Conservation (phyloP, 2,113 vertebrate genomes). For the Campylorhamphus procurvoides region DNA sequence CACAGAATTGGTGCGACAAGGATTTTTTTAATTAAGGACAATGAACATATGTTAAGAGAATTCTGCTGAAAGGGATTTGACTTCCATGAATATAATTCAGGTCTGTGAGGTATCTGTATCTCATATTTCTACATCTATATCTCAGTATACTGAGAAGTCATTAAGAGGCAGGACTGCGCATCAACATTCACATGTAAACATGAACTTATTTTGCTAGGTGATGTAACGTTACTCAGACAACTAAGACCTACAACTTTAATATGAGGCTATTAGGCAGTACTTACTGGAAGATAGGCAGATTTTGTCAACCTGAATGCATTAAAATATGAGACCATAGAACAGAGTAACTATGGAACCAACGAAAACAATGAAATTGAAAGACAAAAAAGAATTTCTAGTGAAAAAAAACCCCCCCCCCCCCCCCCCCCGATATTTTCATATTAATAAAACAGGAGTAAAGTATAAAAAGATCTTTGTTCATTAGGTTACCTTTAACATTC, state of each 20-base stretch:
- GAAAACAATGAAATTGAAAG: not conserved
- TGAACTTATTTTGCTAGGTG: not conserved
- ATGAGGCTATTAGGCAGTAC: not conserved
- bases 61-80: not conserved
- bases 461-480: not conserved
- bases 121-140: not conserved
- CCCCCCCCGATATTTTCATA: not conserved
- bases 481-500: constrained; percentile 1
- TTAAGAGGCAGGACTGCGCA: not conserved
- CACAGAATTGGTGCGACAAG: not conserved
- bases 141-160: not conserved
- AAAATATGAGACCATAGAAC: not conserved
- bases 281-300: not conserved
- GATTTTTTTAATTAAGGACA: not conserved
- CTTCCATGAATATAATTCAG: not conserved
- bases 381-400: not conserved
- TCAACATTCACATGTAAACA: not conserved
- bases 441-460: not conserved
- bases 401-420: not conserved
- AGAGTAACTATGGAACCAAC: not conserved
- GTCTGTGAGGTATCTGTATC: not conserved
- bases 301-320: not conserved
- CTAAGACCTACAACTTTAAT: not conserved
- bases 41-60: not conserved
- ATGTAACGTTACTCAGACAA: not conserved